Percentiles rank a stretch among this genome's conserved stretches.
phyloP scores from a whole-genome alignment of 2,113 vertebrate species.

The Cranoglanis bouderius region DNA sequence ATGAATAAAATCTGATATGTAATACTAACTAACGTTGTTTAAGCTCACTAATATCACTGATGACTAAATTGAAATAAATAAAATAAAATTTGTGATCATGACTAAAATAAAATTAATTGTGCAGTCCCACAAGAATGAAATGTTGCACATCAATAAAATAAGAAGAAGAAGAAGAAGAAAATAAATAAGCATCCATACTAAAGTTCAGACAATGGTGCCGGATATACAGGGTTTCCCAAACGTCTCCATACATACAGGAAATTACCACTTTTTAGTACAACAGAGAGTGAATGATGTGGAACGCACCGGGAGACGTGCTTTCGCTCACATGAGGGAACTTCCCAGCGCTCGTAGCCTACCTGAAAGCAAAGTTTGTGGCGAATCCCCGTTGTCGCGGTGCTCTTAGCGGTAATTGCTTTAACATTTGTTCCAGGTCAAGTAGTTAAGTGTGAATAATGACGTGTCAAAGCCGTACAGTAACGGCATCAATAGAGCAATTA shows the following conservation, averaged over 20 bases:
- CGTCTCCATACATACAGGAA: too few species aligned
- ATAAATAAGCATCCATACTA: background rate
- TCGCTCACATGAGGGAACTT: background rate
- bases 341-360: constrained; percentile 9
- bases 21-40: background rate
- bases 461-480: constrained; percentile 87
- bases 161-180: too few species aligned
- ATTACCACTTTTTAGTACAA: too few species aligned
- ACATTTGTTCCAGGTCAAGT: constrained; percentile 92
- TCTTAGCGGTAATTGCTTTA: constrained; percentile 89
- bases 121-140: background rate
- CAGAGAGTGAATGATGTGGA: background rate
- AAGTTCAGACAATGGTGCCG: background rate
- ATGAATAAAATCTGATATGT: background rate
- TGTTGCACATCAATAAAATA: background rate
- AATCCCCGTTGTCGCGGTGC: constrained; percentile 82
- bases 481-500: constrained; percentile 89
- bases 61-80: background rate
- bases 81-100: background rate
- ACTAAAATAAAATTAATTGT: background rate
- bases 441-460: constrained; percentile 93
- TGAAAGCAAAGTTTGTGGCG: constrained; percentile 83
- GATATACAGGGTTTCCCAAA: background rate
- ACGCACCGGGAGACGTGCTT: background rate
- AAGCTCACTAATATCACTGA: background rate